Conservation (phyloP, 2,888 invertebrate species). For the Synergus gifuensis region DNA sequence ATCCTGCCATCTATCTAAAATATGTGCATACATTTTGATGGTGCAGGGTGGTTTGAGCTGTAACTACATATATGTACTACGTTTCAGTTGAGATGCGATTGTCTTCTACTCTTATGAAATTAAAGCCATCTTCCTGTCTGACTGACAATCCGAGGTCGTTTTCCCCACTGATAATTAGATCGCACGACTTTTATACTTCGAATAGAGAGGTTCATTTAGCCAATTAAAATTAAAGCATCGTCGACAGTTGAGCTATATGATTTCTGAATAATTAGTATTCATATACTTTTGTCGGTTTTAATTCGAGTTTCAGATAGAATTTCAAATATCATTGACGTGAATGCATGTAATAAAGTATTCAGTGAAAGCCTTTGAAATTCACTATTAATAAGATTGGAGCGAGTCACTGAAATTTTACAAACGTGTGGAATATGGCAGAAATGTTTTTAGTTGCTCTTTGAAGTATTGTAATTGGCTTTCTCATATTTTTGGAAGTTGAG, state of each 20-base stretch:
- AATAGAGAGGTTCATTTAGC: constrained; percentile 8
- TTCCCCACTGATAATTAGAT: constrained; percentile 28
- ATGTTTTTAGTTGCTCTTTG: too few species aligned
- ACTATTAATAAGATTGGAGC: too few species aligned
- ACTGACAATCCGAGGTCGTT: constrained; percentile 5
- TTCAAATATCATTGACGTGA: too few species aligned
- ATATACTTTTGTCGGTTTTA: neutral
- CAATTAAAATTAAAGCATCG: constrained; percentile 8
- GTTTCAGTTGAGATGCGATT: constrained; percentile 14
- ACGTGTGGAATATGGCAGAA: too few species aligned
- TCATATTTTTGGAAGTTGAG: neutral
- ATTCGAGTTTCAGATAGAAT: neutral
- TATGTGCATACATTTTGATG: constrained; percentile 38
- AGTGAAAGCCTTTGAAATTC: too few species aligned
- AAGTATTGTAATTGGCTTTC: too few species aligned
- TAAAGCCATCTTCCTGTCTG: constrained; percentile 30
- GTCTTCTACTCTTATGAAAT: constrained; percentile 32
- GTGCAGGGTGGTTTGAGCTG: constrained; percentile 17
- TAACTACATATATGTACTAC: constrained; percentile 10
- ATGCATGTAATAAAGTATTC: too few species aligned
- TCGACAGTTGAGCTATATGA: neutral
- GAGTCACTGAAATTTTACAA: too few species aligned
- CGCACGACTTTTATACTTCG: neutral
- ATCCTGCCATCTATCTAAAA: constrained; percentile 37
- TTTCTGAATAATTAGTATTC: constrained; percentile 4